Percentiles rank a stretch among this genome's conserved stretches.
These are phyloP conservation scores for Clavelina lepadiformis DNA, from an alignment of 23 tunicate genomes.

Conservation along the genomic window DNA sequence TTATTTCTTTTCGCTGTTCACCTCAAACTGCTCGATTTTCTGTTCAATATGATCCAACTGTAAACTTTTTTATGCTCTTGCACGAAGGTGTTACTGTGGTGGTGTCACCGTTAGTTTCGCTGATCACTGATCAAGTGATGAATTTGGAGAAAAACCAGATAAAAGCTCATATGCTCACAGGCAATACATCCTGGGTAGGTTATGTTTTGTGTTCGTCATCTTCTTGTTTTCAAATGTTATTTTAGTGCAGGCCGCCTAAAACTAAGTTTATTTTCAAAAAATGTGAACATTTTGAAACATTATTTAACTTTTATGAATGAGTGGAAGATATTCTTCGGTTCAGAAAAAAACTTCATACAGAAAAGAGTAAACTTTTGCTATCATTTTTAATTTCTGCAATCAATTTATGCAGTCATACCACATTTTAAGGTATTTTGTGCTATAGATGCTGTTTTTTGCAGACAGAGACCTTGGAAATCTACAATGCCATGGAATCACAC, in stretches of 20 bases:
- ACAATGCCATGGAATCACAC: constrained; percentile 21
- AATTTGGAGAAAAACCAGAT: constrained; percentile 35
- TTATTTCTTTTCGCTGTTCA: neutral
- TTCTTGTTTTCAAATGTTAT: neutral
- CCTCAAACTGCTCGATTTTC: no score
- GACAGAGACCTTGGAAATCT: constrained; percentile 31
- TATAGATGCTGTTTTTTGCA: constrained; percentile 1
- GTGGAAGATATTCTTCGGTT: no score
- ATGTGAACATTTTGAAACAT: neutral
- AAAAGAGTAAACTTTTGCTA: neutral
- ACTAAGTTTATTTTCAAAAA: no score
- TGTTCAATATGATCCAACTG: no score
- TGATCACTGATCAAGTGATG: constrained; percentile 81
- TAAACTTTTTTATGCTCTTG: no score
- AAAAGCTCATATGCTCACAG: constrained; percentile 36
- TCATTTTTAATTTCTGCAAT: neutral
- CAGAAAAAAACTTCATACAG: no score
- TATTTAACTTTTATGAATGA: neutral
- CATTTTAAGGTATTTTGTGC: neutral
- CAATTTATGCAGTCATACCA: no score
- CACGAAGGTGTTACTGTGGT: constrained; percentile 82
- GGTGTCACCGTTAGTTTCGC: constrained; percentile 75
- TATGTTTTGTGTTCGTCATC: neutral
- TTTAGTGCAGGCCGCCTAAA: no score
- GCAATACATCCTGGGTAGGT: constrained; percentile 34